phyloP scores from a whole-genome alignment of 2,888 invertebrate genomes.

The Odontocerum albicorne region DNA sequence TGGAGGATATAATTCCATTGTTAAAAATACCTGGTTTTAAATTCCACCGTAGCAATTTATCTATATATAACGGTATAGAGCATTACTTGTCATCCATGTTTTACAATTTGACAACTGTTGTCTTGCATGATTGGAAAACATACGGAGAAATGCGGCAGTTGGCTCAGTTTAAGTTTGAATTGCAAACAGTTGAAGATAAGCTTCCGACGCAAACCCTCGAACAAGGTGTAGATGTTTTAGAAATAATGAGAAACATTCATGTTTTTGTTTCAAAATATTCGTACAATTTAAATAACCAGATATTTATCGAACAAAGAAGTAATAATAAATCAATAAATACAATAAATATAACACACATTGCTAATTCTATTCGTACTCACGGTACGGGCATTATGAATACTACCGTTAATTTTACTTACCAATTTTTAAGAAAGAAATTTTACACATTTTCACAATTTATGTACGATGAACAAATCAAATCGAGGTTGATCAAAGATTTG shows the following conservation, averaged over 20 bases:
- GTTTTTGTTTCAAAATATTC: constrained; percentile 91
- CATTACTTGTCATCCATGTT: constrained; percentile 92
- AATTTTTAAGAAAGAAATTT: constrained; percentile 91
- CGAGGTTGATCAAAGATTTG: constrained; percentile 86
- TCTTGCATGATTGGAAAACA: constrained; percentile 95
- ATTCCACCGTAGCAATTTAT: constrained; percentile 59
- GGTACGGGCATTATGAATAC: constrained; percentile 96
- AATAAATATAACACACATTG: constrained; percentile 92
- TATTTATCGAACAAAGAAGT: constrained; percentile 90
- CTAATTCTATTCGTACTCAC: constrained; percentile 95
- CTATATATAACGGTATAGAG: constrained; percentile 73
- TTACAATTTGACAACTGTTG: constrained; percentile 96
- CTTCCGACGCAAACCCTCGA: constrained; percentile 95
- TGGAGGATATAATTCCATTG: constrained; percentile 66
- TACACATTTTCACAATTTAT: constrained; percentile 95
- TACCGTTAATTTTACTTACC: constrained; percentile 90
- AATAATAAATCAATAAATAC: constrained; percentile 94
- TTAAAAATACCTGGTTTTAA: constrained; percentile 60
- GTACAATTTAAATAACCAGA: constrained; percentile 95
- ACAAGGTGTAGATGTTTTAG: constrained; percentile 94
- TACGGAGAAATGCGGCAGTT: constrained; percentile 96
- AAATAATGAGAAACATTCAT: constrained; percentile 96
- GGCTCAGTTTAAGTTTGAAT: constrained; percentile 79
- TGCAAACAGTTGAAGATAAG: constrained; percentile 86
- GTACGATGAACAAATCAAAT: constrained; percentile 97